Conservation (phyloP, 2,113 vertebrate genomes). For the Pelusios castaneus region DNA sequence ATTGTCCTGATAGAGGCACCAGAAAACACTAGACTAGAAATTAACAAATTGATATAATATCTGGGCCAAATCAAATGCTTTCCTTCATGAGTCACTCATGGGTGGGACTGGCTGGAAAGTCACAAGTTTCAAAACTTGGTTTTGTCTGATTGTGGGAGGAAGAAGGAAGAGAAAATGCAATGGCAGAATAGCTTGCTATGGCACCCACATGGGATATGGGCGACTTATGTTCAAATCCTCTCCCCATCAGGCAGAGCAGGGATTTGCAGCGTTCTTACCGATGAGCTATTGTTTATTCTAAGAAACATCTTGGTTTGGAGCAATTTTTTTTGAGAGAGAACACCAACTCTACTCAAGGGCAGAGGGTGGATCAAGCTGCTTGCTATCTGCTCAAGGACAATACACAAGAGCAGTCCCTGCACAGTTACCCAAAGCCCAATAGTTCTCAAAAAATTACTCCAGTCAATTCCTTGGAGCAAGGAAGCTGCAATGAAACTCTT, state of each 20-base stretch:
- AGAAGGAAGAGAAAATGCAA: no score
- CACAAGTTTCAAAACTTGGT: no score
- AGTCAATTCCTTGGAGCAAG: neutral
- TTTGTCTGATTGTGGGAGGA: no score
- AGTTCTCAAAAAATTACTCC: neutral
- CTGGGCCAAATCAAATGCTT: neutral
- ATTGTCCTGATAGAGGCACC: neutral
- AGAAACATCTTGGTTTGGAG: neutral
- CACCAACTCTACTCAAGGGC: neutral
- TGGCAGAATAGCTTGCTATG: no score
- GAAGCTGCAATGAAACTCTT: neutral
- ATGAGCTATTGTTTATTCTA: neutral
- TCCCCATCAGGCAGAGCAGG: no score
- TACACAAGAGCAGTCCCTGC: neutral
- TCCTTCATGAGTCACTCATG: neutral
- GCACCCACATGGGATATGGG: no score
- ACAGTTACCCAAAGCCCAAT: neutral
- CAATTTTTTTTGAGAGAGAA: neutral
- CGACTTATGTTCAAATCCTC: no score
- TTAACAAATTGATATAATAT: neutral
- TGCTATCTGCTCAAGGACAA: neutral
- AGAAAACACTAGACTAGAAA: slow-evolving; percentile 1
- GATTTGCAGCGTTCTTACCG: neutral
- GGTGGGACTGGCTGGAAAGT: no score
- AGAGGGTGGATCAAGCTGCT: neutral